Evolutionary conservation across 2,797 vertebrate species (phyloP).

Genomic region (Bryconaethiops microstoma): DNA sequence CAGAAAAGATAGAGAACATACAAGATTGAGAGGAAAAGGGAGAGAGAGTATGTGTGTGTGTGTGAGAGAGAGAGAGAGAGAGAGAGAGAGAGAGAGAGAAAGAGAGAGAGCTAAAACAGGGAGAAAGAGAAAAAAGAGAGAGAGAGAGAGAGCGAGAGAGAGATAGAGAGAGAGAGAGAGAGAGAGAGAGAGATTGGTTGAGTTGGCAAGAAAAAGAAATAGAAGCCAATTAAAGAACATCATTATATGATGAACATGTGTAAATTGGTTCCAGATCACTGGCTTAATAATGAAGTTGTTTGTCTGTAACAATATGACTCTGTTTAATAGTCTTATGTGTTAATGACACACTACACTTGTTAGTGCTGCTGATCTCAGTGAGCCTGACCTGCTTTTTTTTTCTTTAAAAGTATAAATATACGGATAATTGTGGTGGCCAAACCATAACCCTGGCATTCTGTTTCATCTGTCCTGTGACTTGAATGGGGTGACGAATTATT

Average conservation of each 20-base stretch:
- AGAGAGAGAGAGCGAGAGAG: no score
- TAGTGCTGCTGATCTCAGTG: background rate
- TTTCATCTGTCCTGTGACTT: slow-evolving; percentile 13
- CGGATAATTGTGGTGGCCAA: background rate
- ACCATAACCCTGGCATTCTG: slow-evolving; percentile 4
- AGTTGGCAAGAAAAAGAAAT: background rate
- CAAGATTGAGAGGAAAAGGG: no score
- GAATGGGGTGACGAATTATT: background rate
- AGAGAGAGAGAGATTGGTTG: background rate
- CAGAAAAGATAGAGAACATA: no score
- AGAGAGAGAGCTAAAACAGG: no score
- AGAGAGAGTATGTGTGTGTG: no score
- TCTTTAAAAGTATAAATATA: background rate
- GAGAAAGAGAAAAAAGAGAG: no score
- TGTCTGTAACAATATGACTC: background rate
- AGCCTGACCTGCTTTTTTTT: background rate
- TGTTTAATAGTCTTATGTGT: background rate
- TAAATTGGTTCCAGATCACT: background rate
- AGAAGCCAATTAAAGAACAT: background rate
- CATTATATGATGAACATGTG: background rate
- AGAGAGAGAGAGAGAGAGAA: no score
- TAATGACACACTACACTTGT: background rate
- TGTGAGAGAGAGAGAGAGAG: no score
- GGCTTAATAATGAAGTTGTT: background rate
- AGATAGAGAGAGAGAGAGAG: background rate